Percentiles rank a stretch among this genome's conserved stretches.
phyloP scores from a whole-genome alignment of 2,797 vertebrate genomes.

The Sebastes miniatus region DNA sequence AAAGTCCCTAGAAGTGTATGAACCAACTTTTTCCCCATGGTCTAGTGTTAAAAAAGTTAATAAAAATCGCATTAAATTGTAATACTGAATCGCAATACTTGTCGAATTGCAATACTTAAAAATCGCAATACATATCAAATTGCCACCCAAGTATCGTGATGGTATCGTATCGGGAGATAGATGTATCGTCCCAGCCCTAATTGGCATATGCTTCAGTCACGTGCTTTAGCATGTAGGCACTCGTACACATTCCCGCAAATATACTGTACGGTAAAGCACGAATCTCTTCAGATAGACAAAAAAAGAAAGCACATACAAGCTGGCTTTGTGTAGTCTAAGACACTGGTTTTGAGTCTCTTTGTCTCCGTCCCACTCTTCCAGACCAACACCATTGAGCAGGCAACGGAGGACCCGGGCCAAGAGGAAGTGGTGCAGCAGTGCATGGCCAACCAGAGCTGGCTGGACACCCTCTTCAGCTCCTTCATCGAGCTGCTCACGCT shows the following conservation, averaged over 20 bases:
- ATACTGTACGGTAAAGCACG: neutral
- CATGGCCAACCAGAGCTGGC: conserved; percentile 95
- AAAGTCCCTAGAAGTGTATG: too few species aligned
- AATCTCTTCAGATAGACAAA: neutral
- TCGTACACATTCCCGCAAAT: neutral
- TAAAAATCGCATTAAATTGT: too few species aligned
- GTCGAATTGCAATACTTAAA: too few species aligned
- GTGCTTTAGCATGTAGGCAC: neutral
- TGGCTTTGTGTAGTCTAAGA: neutral
- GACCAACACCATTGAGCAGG: conserved; percentile 93
- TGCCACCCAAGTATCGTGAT: too few species aligned
- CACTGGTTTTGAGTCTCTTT: conserved; percentile 10
- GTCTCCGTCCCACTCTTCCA: conserved; percentile 48
- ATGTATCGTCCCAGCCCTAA: neutral
- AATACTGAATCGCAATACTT: too few species aligned
- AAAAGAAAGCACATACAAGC: neutral
- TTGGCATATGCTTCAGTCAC: neutral
- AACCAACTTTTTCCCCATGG: too few species aligned
- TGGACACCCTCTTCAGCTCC: conserved; percentile 92
- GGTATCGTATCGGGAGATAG: too few species aligned
- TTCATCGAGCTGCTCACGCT: conserved; percentile 94
- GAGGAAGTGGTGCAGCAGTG: conserved; percentile 97
- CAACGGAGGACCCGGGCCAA: conserved; percentile 92
- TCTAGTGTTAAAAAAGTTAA: too few species aligned
- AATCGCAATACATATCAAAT: too few species aligned